Percentiles rank a stretch among this genome's conserved stretches.
Conservation (phyloP, 2,888 invertebrate genomes). For the Oasisia sp. region DNA sequence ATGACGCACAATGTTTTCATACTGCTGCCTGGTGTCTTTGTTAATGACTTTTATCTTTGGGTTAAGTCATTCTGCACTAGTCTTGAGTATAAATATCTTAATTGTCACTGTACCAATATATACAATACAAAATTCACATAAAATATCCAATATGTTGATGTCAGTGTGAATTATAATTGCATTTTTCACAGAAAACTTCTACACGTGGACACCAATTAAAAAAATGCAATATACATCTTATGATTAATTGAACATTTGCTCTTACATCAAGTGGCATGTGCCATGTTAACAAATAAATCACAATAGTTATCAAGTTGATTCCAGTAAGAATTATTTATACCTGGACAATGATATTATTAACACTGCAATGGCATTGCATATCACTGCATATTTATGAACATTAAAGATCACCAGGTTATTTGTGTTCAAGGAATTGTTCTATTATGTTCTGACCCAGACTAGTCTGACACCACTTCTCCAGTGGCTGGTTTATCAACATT, state of each 20-base stretch:
- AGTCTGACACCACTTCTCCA: background rate
- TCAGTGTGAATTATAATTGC: background rate
- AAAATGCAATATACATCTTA: background rate
- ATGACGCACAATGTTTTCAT: too few species aligned
- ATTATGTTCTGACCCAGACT: background rate
- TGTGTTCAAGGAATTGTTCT: background rate
- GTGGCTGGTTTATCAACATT: background rate
- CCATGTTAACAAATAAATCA: background rate
- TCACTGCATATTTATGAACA: background rate
- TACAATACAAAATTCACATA: background rate
- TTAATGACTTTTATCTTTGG: too few species aligned
- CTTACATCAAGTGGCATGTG: background rate
- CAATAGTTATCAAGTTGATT: background rate
- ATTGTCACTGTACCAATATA: too few species aligned
- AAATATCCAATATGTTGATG: background rate
- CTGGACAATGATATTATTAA: background rate
- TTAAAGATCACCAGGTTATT: background rate
- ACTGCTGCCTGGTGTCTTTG: too few species aligned
- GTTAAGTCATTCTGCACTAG: too few species aligned
- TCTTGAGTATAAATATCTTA: too few species aligned
- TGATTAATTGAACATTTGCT: background rate
- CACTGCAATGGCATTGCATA: background rate
- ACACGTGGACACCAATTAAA: background rate
- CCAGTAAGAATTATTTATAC: background rate
- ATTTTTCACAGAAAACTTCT: background rate